Evolutionary conservation across 2,797 vertebrate genomes (phyloP).

Genomic region (Thunnus albacares): DNA sequence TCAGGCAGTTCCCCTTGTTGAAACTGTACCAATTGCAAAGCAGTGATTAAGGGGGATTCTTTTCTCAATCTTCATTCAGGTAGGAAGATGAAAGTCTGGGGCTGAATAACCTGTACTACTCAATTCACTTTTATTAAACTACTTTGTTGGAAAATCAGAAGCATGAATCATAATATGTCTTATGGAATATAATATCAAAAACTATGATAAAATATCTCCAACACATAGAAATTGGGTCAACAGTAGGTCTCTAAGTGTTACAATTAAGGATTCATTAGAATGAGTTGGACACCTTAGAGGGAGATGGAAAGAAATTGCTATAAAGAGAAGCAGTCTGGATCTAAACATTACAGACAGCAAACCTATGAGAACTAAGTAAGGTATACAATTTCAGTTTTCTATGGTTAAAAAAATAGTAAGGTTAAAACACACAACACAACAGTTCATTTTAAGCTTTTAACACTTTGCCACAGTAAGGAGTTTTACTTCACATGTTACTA

Average conservation of each 20-base stretch:
- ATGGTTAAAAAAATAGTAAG: background rate
- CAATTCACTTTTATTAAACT: conserved; percentile 35
- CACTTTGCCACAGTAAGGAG: background rate
- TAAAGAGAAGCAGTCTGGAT: background rate
- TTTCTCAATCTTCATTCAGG: conserved; percentile 48
- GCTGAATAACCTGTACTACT: conserved; percentile 31
- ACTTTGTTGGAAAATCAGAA: conserved; percentile 52
- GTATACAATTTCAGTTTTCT: background rate
- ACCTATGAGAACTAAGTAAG: background rate
- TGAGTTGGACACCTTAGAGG: conserved; percentile 1
- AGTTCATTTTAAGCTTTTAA: background rate
- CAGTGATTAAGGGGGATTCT: conserved; percentile 54
- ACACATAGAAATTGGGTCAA: background rate
- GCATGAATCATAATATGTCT: conserved; percentile 39
- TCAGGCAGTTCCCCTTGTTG: background rate
- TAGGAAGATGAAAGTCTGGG: conserved; percentile 40
- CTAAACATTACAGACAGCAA: background rate
- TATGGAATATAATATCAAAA: conserved; percentile 35
- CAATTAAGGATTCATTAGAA: conserved; percentile 22
- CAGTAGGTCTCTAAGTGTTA: conserved; percentile 4
- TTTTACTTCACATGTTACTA: too few species aligned
- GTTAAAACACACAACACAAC: background rate
- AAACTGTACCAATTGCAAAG: conserved; percentile 37
- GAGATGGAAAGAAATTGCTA: background rate
- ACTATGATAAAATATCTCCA: conserved; percentile 33